phyloP scores from a whole-genome alignment of 2,888 invertebrate species.

The Rhorus exstirpatorius region DNA sequence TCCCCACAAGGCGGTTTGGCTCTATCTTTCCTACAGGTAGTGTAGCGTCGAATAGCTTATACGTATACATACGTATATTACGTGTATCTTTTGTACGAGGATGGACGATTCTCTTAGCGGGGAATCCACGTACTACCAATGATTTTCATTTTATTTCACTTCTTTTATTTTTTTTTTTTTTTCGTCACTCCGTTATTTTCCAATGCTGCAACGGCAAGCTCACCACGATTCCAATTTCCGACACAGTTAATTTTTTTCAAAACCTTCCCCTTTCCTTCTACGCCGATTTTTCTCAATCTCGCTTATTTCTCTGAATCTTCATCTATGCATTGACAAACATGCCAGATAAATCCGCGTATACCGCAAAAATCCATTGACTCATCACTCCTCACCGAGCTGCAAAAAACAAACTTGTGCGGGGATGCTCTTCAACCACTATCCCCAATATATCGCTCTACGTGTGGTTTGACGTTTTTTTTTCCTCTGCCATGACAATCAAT shows the following conservation, averaged over 20 bases:
- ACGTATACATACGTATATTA: background rate
- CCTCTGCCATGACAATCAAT: constrained; percentile 23
- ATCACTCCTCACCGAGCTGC: constrained; percentile 15
- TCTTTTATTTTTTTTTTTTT: constrained; percentile 15
- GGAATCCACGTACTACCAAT: constrained; percentile 1
- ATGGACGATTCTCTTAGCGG: constrained; percentile 11
- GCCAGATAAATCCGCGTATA: constrained; percentile 11
- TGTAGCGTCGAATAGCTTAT: background rate
- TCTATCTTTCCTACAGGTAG: background rate
- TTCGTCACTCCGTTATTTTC: constrained; percentile 14
- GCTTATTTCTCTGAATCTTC: constrained; percentile 49
- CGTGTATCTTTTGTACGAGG: constrained; percentile 4
- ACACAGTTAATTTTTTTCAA: constrained; percentile 22
- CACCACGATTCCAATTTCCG: background rate
- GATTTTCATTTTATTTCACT: constrained; percentile 35
- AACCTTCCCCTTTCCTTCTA: constrained; percentile 4
- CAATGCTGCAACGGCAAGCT: constrained; percentile 27
- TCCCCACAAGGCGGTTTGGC: too few species aligned
- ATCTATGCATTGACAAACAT: constrained; percentile 9
- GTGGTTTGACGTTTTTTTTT: constrained; percentile 8
- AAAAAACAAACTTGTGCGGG: constrained; percentile 29
- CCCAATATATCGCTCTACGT: constrained; percentile 1
- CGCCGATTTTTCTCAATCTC: too few species aligned
- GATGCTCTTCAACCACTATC: constrained; percentile 21
- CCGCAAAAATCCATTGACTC: constrained; percentile 54